Conservation (phyloP, 2,888 invertebrate genomes). For the Drosophila ochracea region DNA sequence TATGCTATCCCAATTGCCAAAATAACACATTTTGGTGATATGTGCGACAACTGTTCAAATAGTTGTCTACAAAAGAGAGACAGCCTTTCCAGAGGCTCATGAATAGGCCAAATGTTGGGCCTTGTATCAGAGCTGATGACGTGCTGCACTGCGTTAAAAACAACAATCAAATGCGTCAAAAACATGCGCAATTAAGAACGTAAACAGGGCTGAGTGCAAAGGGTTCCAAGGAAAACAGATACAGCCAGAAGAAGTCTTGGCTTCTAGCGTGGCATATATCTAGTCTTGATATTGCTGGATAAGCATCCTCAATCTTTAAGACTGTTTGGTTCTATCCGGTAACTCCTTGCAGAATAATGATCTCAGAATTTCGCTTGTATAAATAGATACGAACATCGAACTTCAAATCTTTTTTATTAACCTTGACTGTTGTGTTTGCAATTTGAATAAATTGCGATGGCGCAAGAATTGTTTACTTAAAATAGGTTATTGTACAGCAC, state of each 20-base stretch:
- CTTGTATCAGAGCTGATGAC: constrained; percentile 47
- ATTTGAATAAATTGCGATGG: not conserved
- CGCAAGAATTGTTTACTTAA: not conserved
- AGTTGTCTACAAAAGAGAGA: constrained; percentile 32
- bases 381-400: not conserved
- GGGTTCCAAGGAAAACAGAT: not conserved
- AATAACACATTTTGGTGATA: constrained; percentile 5
- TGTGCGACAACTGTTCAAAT: constrained; percentile 63
- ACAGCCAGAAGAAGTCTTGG: not conserved
- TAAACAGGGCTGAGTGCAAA: constrained; percentile 3
- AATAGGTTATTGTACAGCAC: not conserved
- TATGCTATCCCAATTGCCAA: constrained; percentile 46
- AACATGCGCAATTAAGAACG: not conserved
- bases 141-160: constrained; percentile 19
- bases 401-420: not conserved
- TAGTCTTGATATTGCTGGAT: not conserved
- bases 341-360: not conserved
- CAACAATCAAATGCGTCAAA: not conserved
- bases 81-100: constrained; percentile 14
- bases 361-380: not conserved
- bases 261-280: not conserved
- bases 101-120: constrained; percentile 12
- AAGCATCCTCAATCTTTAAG: not conserved
- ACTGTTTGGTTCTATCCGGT: not conserved
- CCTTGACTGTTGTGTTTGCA: not conserved